These are phyloP conservation scores for Catharus minimus DNA, from an alignment of 2,113 vertebrate species.

Conservation along the genomic window DNA sequence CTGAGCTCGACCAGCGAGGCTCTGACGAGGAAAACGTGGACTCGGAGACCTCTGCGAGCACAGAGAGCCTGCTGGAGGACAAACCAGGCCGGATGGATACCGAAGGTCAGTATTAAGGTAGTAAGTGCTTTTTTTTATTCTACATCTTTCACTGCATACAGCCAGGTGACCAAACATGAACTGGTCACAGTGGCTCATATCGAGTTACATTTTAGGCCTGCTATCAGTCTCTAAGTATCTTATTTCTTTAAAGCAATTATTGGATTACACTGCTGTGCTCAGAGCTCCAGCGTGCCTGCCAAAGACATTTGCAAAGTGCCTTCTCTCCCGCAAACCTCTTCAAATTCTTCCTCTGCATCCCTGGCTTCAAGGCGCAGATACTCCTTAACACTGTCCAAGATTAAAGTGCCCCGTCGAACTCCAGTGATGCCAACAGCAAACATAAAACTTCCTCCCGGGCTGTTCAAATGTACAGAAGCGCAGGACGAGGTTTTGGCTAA, in stretches of 20 bases:
- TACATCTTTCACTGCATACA: background rate
- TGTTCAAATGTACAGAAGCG: slow-evolving; percentile 54
- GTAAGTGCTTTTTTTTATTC: slow-evolving; percentile 51
- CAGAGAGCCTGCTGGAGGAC: slow-evolving; percentile 93
- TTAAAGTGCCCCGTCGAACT: slow-evolving; percentile 78
- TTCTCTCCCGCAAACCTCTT: slow-evolving; percentile 19
- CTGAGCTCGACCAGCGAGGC: slow-evolving; percentile 91
- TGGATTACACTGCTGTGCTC: slow-evolving; percentile 31
- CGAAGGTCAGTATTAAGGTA: slow-evolving; percentile 91
- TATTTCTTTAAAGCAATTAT: slow-evolving; percentile 73
- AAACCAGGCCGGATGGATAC: slow-evolving; percentile 68
- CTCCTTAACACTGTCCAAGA: slow-evolving; percentile 68
- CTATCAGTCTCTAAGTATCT: slow-evolving; percentile 42
- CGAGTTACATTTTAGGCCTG: background rate
- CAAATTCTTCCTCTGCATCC: background rate
- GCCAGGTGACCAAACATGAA: background rate
- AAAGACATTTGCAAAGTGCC: slow-evolving; percentile 38
- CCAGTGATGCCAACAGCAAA: slow-evolving; percentile 84
- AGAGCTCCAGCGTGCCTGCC: slow-evolving; percentile 27
- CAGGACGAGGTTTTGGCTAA: background rate
- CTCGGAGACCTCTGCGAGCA: slow-evolving; percentile 91
- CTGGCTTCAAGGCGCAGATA: slow-evolving; percentile 53
- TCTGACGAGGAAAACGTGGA: slow-evolving; percentile 95
- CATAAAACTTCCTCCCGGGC: slow-evolving; percentile 81
- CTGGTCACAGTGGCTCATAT: background rate